A percentile compares a stretch with the other conserved stretches of the same genome.
Conservation (phyloP, 2,797 vertebrate species). For the Chaenodraco wilsoni region DNA sequence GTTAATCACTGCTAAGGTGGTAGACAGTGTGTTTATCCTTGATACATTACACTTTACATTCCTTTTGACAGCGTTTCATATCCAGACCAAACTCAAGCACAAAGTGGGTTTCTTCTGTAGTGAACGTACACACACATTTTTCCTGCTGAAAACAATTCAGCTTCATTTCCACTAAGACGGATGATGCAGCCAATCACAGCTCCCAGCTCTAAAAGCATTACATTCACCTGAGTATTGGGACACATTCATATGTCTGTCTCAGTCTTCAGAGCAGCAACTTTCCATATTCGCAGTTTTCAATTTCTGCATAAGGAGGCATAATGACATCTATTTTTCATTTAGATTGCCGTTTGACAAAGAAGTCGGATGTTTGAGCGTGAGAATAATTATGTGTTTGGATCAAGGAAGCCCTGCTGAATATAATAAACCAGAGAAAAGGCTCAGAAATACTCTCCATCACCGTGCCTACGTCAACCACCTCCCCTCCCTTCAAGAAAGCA, state of each 20-base stretch:
- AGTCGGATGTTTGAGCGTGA: slow-evolving; percentile 27
- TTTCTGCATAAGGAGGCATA: slow-evolving; percentile 43
- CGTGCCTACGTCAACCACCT: too few relatives aligned
- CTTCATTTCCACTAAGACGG: slow-evolving; percentile 38
- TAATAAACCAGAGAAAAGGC: neutral
- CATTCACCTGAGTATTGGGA: slow-evolving; percentile 48
- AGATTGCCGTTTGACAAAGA: slow-evolving; percentile 35
- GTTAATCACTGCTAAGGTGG: slow-evolving; percentile 9
- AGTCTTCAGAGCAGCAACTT: slow-evolving; percentile 23
- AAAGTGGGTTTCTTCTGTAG: slow-evolving; percentile 31
- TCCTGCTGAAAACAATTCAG: slow-evolving; percentile 50
- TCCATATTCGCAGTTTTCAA: slow-evolving; percentile 41
- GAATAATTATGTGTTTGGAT: slow-evolving; percentile 51
- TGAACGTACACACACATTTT: neutral
- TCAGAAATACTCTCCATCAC: neutral
- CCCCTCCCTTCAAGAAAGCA: too few relatives aligned
- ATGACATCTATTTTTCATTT: slow-evolving; percentile 68
- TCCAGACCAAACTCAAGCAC: slow-evolving; percentile 9
- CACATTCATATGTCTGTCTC: slow-evolving; percentile 23
- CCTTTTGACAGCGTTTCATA: slow-evolving; percentile 47
- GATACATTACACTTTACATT: slow-evolving; percentile 38
- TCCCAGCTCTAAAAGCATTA: slow-evolving; percentile 18
- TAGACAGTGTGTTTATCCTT: neutral
- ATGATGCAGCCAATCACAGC: slow-evolving; percentile 41
- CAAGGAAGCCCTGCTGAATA: slow-evolving; percentile 20